Base-by-base conservation (phyloP, 2,888 invertebrate species). In the Diachrysia chrysitis region DNA sequence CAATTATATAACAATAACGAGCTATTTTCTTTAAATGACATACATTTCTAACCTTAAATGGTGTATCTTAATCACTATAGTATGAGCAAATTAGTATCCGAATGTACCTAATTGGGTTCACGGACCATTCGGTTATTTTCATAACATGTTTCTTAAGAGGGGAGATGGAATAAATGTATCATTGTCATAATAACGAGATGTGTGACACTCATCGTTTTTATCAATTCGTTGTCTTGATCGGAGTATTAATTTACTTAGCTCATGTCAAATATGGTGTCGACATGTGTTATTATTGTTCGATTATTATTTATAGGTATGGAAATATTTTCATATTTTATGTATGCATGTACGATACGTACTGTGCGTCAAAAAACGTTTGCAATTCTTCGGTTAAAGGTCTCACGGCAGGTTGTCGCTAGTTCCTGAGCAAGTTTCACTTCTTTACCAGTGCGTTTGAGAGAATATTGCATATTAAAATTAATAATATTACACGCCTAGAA, bases 101-200 rank as follows among this genome's bases (percentile, higher is more conserved):
- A 62, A 67, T 70, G 54, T 2, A 51, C n/a, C 42, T 78, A 75
- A 74, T 74, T 77, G 58, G 58, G 53, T 21, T 17, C 7, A 60
- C 25, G 5, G 58, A 68, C 19, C 51, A 60, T 65, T 32, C 0
- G n/a, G 25, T 35, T 17, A 71, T 74, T 71, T 58, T 67, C 71
- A 71, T 74, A 64, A 67, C 58, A 48, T 58, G 67, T 46, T 51
- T 1, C 19, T 21, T 1, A 25, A 23, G 48, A 51, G 10, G 19
- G 19, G 6, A 7, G 0, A 0, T 29, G n/a, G 55, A 59, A 59
- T 61, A 62, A 35, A 16, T 1, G 19, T 25, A 55, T 55, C 23
- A 25, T 29, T 73, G 21, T 1, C 35, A 9, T 46, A 53, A 10
- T 58, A 65, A 58, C 14, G 23, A 66, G 35, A 46, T 53, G 19